phyloP scores from a whole-genome alignment of 2,888 invertebrate species.

The Drosophila emarginata region DNA sequence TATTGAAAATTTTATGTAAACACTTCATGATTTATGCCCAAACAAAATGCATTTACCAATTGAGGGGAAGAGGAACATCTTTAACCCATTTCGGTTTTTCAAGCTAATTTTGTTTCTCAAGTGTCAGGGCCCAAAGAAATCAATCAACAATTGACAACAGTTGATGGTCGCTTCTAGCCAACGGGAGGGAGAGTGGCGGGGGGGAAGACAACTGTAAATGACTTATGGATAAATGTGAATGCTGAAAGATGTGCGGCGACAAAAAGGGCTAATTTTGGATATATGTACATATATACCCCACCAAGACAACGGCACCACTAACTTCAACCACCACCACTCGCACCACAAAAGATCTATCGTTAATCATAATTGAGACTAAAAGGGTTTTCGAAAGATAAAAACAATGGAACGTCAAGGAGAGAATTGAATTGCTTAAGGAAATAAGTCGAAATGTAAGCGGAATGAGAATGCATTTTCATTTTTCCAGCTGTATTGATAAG shows the following conservation, averaged over 20 bases:
- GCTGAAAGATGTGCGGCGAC: constrained; percentile 50
- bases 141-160: constrained; percentile 70
- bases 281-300: constrained; percentile 10
- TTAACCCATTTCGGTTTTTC: constrained; percentile 36
- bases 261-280: constrained; percentile 61
- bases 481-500: constrained; percentile 37
- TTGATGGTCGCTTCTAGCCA: constrained; percentile 24
- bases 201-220: constrained; percentile 1
- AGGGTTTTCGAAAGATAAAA: constrained; percentile 49
- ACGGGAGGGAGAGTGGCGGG: neutral
- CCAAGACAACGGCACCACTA: constrained; percentile 14
- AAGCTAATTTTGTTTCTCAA: constrained; percentile 55
- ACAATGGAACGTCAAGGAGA: constrained; percentile 38
- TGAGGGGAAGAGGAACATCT: constrained; percentile 9
- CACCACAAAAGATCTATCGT: constrained; percentile 40
- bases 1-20: neutral
- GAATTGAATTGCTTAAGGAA: constrained; percentile 7
- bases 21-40: constrained; percentile 36
- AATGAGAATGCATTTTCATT: constrained; percentile 23
- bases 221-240: constrained; percentile 53
- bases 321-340: neutral
- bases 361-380: constrained; percentile 66
- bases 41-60: constrained; percentile 32
- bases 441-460: constrained; percentile 3
- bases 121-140: constrained; percentile 60